Percentiles rank a stretch among this genome's conserved stretches.
phyloP scores from a whole-genome alignment of 2,888 invertebrate genomes.

The Idaea dimidiata region DNA sequence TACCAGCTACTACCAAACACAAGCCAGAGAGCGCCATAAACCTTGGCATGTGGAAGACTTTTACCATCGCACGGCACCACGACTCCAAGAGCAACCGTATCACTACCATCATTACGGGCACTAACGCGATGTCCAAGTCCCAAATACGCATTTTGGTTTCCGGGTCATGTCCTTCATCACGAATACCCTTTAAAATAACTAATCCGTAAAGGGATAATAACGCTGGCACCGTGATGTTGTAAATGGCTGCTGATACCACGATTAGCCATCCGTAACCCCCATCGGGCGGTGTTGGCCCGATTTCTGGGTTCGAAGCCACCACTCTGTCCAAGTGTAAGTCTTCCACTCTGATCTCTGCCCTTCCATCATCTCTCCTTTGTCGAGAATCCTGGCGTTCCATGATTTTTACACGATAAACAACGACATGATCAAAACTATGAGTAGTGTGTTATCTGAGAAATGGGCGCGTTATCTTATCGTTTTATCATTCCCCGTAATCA shows the following conservation, averaged over 20 bases:
- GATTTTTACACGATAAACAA: constrained; percentile 54
- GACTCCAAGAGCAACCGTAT: constrained; percentile 82
- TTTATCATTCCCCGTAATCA: constrained; percentile 66
- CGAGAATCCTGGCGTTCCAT: constrained; percentile 56
- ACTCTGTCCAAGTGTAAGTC: constrained; percentile 80
- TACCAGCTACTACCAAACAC: constrained; percentile 80
- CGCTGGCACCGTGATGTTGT: constrained; percentile 82
- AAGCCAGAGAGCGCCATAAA: constrained; percentile 80
- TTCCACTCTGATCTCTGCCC: constrained; percentile 49
- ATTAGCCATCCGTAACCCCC: constrained; percentile 86
- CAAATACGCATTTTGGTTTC: constrained; percentile 70
- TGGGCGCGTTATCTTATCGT: constrained; percentile 75
- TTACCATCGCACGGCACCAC: constrained; percentile 79
- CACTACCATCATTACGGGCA: constrained; percentile 81
- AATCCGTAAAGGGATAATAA: constrained; percentile 79
- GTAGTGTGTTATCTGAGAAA: constrained; percentile 59
- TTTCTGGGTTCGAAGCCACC: constrained; percentile 83
- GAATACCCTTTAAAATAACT: constrained; percentile 73
- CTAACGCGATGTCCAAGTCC: constrained; percentile 80
- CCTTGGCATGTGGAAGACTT: constrained; percentile 80
- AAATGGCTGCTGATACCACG: constrained; percentile 78
- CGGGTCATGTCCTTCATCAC: constrained; percentile 69
- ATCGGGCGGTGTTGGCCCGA: constrained; percentile 84
- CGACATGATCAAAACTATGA: constrained; percentile 60
- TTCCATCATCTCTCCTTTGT: constrained; percentile 34